Evolutionary conservation across 2,888 invertebrate species (phyloP), one percentile per base, ranked within the genome.

Genomic region (Strigamia crassipes): DNA sequence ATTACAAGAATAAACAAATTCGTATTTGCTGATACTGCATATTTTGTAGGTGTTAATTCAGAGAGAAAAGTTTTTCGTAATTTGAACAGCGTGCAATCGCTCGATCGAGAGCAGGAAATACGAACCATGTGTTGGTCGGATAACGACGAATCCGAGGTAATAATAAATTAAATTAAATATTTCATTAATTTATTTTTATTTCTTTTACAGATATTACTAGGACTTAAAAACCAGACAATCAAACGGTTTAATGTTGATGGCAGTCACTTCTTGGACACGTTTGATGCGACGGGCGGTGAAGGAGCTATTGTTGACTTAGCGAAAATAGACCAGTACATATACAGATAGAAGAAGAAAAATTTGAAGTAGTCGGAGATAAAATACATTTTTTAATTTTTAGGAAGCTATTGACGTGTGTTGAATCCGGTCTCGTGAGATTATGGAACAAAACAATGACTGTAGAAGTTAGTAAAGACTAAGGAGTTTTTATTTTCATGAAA

Each of bases 51-150:
- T n/a, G 31, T 78, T 8, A 31, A 78, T 78, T 6, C 31, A 9
- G 21, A 78, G 18, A 78, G 31, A 21, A 18, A 27, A n/a, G 23
- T 27, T 23, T 78, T 23, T 78, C 21, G 31, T n/a, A 78, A 78
- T 78, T 27, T 78, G 78, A 78, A 78, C 31, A n/a, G 15, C 18
- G 27, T 78, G 0, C 78, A 78, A 31, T n/a, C 21, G n/a, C 27
- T 78, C 8, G n/a, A 78, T 27, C 18, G 23, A 78, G 4, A 78
- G 31, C 5, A 78, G 10, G 78, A 78, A 27, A 78, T 78, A n/a
- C n/a, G 78, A n/a, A 12, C 31, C 78, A 78, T 78, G 78, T 78
- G 78, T 27, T 78, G 78, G 78, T n/a, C n/a, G n/a, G 8, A 78
- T 27, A 31, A 78, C 12, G 78, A 78, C n/a, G 78, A 78, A 78